Evolutionary conservation across 1,140 invertebrate species (phyloP), one percentile per base, ranked within the genome.

Genomic region (Oreohelix idahoensis): DNA sequence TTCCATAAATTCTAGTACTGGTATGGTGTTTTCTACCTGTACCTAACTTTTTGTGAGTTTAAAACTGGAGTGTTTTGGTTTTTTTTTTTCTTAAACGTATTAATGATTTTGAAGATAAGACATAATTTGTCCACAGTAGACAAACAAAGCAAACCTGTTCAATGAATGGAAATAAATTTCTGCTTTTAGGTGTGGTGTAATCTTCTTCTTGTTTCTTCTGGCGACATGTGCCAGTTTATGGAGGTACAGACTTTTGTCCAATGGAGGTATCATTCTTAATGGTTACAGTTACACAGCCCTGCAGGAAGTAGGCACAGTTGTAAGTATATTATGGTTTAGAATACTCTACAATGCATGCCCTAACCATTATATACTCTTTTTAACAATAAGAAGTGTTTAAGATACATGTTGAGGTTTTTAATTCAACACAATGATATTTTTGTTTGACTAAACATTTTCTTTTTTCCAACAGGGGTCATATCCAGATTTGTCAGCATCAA

Each of bases 181-280:
- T 58, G 5, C 20, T 58, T 58, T 87, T 10, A 89, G 89, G 89
- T 88, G 87, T 85, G 89, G 89, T 10, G 77, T 90, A 29, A 85
- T 88, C 17, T 86, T 90, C 74, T 89, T 90, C 79, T 77, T 90
- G 83, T 84, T 90, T 23, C 70, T 90, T 20, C 69, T 90, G 51
- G 85, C 85, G 0, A 70, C 85, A 53, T 90, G 87, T 86, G 78
- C 84, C 38, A 86, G 86, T 69, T 83, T 90, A 35, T 90, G 88
- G 88, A 88, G 81, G 42, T 86, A 87, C 63, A 83, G 87, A 83
- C 84, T 71, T 71, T 35, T 81, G 4, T 70, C 80, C 29, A 76
- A 63, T n/a, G 71, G 76, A 58, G 0, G 74, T 51, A 20, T 75
- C 0, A 39, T 85, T 20, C 66, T 77, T 10, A 78, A 53, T 69